Base-by-base conservation (phyloP, 2,888 invertebrate genomes). In the Leptarthrus brevirostris region DNA sequence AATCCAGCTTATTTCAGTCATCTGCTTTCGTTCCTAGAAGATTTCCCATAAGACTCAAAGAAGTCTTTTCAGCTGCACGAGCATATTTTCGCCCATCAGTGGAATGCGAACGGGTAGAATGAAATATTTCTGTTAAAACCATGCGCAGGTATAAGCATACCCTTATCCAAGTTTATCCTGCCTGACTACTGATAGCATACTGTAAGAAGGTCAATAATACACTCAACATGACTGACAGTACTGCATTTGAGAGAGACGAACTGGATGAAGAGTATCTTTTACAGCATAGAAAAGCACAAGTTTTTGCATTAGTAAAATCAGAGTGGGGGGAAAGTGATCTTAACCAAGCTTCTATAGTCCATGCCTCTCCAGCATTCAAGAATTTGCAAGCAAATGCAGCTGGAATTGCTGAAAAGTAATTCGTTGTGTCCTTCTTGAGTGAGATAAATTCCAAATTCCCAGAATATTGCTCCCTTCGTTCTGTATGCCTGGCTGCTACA, bases 41-140 rank as follows among this genome's bases (percentile, higher is more conserved):
- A 73, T 73, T 73, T 73, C 73, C 73, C 73, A 73, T 47, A 73
- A 73, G 72, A 61, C 72, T 44, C 16, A 56, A 18, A 16, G 47
- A 20, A 61, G 52, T 52, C 53, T 47, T 49, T 52, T 69, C 52
- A 49, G 18, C 6, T 40, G 40, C 8, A 30, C 30, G 30, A 30
- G 4, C 8, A 30, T 30, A 3, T n/a, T 30, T 30, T 30, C 30
- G 30, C 3, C 30, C 30, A 30, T 5, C 4, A 3, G 8, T 40
- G n/a, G 40, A 1, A 12, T 12, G 40, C 3, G n/a, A 12, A 40
- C 3, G 40, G 40, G n/a, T 40, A 12, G 40, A 30, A n/a, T 40
- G 12, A 40, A 40, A 12, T 40, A 12, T 3, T 40, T n/a, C 40
- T 12, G 12, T 40, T n/a, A 40, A 40, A 40, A 12, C 6, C 40